Percentiles rank a stretch among this genome's conserved stretches.
phyloP scores from a whole-genome alignment of 53 echinoderm and acorn worm genomes.

The Actinopyga echinites region DNA sequence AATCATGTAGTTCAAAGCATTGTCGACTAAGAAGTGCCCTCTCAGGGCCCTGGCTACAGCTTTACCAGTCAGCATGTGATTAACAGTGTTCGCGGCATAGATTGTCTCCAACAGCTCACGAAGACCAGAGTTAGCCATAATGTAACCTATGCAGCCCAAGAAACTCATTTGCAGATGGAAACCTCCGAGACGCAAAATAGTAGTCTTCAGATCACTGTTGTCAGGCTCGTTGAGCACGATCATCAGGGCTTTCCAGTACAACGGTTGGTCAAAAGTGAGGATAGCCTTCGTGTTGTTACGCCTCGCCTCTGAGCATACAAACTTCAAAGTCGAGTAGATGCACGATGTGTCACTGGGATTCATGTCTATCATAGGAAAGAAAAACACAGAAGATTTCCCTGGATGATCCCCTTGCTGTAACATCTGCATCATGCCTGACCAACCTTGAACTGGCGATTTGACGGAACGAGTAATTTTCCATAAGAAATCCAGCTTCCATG shows the following conservation, averaged over 20 bases:
- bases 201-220: not conserved
- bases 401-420: conserved; percentile 8
- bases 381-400: not conserved
- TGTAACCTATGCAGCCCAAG: conserved; percentile 32
- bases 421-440: conserved; percentile 54
- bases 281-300: not conserved
- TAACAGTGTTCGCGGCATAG: conserved; percentile 14
- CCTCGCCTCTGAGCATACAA: conserved; percentile 8
- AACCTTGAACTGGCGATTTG: conserved; percentile 9
- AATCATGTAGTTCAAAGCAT: conserved; percentile 39
- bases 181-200: conserved; percentile 13
- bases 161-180: conserved; percentile 50
- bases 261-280: conserved; percentile 18
- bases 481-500: conserved; percentile 38
- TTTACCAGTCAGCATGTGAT: conserved; percentile 26
- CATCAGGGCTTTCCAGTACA: conserved; percentile 16
- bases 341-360: conserved; percentile 13
- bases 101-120: conserved; percentile 8
- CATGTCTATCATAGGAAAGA: conserved; percentile 29
- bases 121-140: conserved; percentile 33
- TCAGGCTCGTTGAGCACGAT: not conserved
- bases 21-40: conserved; percentile 47
- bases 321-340: conserved; percentile 45
- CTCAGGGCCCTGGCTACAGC: conserved; percentile 38
- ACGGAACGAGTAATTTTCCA: conserved; percentile 36